A percentile compares a stretch with the other conserved stretches of the same genome.
phyloP scores from a whole-genome alignment of 2,888 invertebrate species.

The Chironomus riparius region DNA sequence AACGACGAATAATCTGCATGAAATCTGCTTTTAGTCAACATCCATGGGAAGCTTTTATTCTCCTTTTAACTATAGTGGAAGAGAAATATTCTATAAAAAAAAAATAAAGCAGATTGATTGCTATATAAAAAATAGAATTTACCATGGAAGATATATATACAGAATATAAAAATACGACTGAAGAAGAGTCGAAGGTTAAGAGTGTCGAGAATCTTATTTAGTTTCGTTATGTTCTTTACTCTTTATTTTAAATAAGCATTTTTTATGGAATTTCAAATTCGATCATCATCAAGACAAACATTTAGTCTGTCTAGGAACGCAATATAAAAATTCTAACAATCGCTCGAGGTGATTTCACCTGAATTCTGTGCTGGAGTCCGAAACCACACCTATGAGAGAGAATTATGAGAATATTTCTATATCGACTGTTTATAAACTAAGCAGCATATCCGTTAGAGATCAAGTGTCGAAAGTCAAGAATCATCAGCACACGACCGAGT shows the following conservation, averaged over 20 bases:
- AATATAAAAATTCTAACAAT: no score
- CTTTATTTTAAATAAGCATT: not conserved
- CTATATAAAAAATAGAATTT: not conserved
- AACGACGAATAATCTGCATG: not conserved
- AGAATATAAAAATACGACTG: not conserved
- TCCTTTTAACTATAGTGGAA: not conserved
- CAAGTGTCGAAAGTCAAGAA: no score
- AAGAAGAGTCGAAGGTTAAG: conserved; percentile 25
- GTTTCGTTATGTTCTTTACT: not conserved
- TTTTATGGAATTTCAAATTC: no score
- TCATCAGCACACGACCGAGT: no score
- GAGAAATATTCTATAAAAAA: not conserved
- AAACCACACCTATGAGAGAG: no score
- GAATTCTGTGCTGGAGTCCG: no score
- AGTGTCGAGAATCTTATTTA: conserved; percentile 13
- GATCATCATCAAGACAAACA: no score
- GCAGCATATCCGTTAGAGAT: no score
- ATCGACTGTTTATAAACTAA: no score
- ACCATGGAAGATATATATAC: not conserved
- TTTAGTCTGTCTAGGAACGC: no score
- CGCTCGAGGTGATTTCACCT: no score
- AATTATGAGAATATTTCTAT: no score
- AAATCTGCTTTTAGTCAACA: not conserved
- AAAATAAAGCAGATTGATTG: conserved; percentile 5
- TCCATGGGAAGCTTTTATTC: conserved; percentile 4